Evolutionary conservation across 2,113 vertebrate genomes (phyloP), one percentile per base, ranked within the genome.

Genomic region (Dendrocopos noguchii): DNA sequence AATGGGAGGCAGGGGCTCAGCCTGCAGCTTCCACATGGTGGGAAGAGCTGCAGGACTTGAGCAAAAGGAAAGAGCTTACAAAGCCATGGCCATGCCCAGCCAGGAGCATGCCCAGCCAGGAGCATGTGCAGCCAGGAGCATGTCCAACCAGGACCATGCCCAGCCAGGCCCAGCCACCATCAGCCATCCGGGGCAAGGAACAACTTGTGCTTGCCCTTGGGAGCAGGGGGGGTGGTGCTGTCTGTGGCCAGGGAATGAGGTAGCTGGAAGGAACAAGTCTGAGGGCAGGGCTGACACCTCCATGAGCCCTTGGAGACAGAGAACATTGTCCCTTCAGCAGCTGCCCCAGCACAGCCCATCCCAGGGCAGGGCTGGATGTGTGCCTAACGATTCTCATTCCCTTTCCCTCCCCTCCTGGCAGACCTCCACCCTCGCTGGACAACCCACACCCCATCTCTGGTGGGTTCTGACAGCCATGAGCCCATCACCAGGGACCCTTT

Each of bases 361-460:
- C 9, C 11, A 39, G 22, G 6, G 12, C 66, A 8, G 2, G 14
- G 15, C 21, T 1, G 2, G 27, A 5, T 5, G 4, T 6, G 3
- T 2, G 5, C 7, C 44, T 87, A 31, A 87, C 25, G 31, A 17
- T 17, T 36, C 50, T 25, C 25, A 3, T 36, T 19, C 46, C 27
- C 46, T 31, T 21, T 28, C 76, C 46, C 73, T 56, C 59, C n/a
- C 14, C 2, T 13, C 55, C 61, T 7, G 50, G 17, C 93, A 96
- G 97, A 88, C 8, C 87, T 98, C 61, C 97, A 97, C 25, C 94
- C 96, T 4, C 97, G 97, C 46, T 98, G 97, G 97, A 97, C 93
- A 2, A 95, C 97, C 1, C 93, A 68, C 63, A 28, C 65, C 0
- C 93, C 97, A 0, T 57, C 95, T 22, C 33, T 74, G 2, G 88